These are phyloP conservation scores for Charina bottae DNA, from an alignment of 2,113 vertebrate genomes.

Conservation along the genomic window DNA sequence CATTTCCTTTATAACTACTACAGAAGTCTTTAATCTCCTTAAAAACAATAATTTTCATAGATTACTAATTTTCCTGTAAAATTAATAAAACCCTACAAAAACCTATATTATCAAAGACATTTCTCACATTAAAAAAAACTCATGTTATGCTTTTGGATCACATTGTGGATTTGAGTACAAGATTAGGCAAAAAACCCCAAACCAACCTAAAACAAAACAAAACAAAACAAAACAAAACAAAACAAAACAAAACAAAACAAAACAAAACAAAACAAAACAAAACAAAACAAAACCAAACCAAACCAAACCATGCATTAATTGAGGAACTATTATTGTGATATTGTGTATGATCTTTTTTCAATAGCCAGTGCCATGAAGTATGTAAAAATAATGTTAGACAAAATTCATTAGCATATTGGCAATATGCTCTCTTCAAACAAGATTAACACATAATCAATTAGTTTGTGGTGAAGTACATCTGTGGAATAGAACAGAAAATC, in stretches of 20 bases:
- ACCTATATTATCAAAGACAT: not conserved
- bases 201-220: no score
- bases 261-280: no score
- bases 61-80: not conserved
- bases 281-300: no score
- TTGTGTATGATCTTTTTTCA: not conserved
- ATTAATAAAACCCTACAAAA: not conserved
- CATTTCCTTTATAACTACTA: constrained; percentile 21
- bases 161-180: no score
- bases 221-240: no score
- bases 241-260: no score
- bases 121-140: not conserved
- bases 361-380: not conserved
- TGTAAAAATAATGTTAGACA: not conserved
- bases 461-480: not conserved
- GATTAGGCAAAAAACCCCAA: no score
- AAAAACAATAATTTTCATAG: not conserved
- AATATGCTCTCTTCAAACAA: not conserved
- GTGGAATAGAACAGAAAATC: not conserved
- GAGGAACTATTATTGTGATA: not conserved
- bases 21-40: not conserved
- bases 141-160: no score
- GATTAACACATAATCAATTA: not conserved
- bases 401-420: not conserved
- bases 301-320: not conserved